Percentiles rank a stretch among this genome's conserved stretches.
Conservation (phyloP, 2,888 invertebrate genomes). For the Theretra japonica region DNA sequence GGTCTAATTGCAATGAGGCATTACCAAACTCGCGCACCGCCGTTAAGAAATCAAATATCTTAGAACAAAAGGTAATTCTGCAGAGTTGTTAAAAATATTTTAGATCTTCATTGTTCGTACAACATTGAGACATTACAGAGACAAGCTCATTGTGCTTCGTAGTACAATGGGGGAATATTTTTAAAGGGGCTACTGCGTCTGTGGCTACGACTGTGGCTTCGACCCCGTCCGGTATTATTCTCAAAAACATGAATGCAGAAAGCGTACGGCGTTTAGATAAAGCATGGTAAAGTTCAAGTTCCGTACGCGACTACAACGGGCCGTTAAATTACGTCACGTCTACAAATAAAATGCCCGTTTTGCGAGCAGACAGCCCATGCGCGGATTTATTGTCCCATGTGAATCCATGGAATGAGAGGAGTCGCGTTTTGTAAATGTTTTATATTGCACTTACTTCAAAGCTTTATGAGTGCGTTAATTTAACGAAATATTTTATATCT, state of each 20-base stretch:
- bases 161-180: slow-evolving; percentile 18
- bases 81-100: slow-evolving; percentile 6
- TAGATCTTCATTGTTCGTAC: not conserved
- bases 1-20: slow-evolving; percentile 31
- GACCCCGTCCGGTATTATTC: slow-evolving; percentile 10
- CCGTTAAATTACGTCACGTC: slow-evolving; percentile 46
- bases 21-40: slow-evolving; percentile 23
- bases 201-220: not conserved
- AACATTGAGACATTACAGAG: slow-evolving; percentile 7
- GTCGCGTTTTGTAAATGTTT: slow-evolving; percentile 42
- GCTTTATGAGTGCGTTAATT: slow-evolving; percentile 29
- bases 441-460: slow-evolving; percentile 43
- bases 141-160: slow-evolving; percentile 11
- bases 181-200: slow-evolving; percentile 1
- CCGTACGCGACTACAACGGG: slow-evolving; percentile 37
- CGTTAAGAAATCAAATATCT: slow-evolving; percentile 23
- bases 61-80: not conserved
- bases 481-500: not conserved
- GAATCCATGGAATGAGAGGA: slow-evolving; percentile 43
- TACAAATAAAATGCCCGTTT: slow-evolving; percentile 47
- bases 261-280: slow-evolving; percentile 23
- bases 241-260: slow-evolving; percentile 11
- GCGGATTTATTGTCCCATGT: slow-evolving; percentile 44
- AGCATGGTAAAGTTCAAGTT: slow-evolving; percentile 41
- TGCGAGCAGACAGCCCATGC: slow-evolving; percentile 40